Conservation (phyloP, 2,797 vertebrate species). For the Gambelia wislizenii region DNA sequence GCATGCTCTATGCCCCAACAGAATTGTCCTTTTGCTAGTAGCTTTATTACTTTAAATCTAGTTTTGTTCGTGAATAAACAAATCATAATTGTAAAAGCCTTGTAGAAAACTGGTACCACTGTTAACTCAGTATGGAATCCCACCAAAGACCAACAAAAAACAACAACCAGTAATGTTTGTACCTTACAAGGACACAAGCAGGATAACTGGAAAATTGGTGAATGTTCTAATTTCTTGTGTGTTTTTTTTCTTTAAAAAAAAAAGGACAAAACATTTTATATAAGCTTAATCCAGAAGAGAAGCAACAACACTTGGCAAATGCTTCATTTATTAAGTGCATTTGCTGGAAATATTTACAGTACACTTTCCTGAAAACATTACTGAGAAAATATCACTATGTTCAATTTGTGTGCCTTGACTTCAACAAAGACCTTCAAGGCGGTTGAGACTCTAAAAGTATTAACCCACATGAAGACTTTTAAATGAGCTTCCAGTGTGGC, state of each 20-base stretch:
- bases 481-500: not conserved
- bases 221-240: slow-evolving; percentile 39
- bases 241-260: accelerated
- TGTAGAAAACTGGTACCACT: not conserved
- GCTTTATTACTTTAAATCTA: not conserved
- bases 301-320: slow-evolving; percentile 55
- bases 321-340: slow-evolving; percentile 72
- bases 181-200: slow-evolving; percentile 23
- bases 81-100: not conserved
- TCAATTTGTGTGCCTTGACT: slow-evolving; percentile 60
- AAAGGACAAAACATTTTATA: slow-evolving; percentile 48
- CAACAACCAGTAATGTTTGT: not conserved
- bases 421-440: slow-evolving; percentile 50
- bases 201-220: slow-evolving; percentile 44
- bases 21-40: not conserved
- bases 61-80: not conserved
- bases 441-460: slow-evolving; percentile 39
- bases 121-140: not conserved
- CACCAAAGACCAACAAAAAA: not conserved
- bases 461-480: not conserved
- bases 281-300: slow-evolving; percentile 61
- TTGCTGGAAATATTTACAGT: slow-evolving; percentile 73
- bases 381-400: slow-evolving; percentile 58
- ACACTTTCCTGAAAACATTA: slow-evolving; percentile 70
- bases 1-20: not conserved